A percentile compares a stretch with the other conserved stretches of the same genome.
These are phyloP conservation scores for Lithophane ornitopus DNA, from an alignment of 2,888 invertebrate species.

Conservation along the genomic window DNA sequence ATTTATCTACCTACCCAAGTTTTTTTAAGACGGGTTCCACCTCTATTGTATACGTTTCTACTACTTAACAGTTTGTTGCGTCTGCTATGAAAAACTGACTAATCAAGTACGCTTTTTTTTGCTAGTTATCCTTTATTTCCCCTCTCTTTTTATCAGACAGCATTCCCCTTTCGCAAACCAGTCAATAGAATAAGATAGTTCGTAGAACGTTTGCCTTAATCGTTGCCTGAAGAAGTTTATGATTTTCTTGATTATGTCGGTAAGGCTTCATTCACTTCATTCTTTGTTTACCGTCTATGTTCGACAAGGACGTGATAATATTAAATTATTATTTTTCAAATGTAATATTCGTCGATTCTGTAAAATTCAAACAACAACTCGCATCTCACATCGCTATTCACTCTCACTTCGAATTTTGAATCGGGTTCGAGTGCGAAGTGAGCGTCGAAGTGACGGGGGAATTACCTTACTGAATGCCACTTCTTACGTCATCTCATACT, in stretches of 20 bases:
- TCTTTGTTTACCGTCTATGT: slow-evolving; percentile 7
- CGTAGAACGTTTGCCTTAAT: background rate
- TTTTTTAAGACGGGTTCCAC: background rate
- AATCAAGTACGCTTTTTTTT: background rate
- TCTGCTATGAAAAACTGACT: background rate
- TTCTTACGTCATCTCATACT: too few species aligned
- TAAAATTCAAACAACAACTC: too few species aligned
- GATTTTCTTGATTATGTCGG: slow-evolving; percentile 3
- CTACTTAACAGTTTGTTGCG: background rate
- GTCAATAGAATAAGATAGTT: background rate
- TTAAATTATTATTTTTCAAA: slow-evolving; percentile 7
- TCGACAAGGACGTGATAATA: slow-evolving; percentile 3
- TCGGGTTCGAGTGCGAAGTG: too few species aligned
- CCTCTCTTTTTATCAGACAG: background rate
- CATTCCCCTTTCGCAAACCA: background rate
- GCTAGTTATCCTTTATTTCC: background rate
- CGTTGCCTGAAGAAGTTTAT: background rate
- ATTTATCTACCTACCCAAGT: too few species aligned
- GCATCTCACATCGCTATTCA: too few species aligned
- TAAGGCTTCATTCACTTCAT: slow-evolving; percentile 33
- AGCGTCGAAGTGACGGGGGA: too few species aligned
- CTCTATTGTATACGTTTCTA: background rate
- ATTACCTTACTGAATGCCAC: too few species aligned
- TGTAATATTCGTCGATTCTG: too few species aligned
- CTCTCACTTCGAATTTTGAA: too few species aligned